Percentiles rank a stretch among this genome's conserved stretches.
Conservation (phyloP, 2,113 vertebrate species). For the Vicugna pacos region DNA sequence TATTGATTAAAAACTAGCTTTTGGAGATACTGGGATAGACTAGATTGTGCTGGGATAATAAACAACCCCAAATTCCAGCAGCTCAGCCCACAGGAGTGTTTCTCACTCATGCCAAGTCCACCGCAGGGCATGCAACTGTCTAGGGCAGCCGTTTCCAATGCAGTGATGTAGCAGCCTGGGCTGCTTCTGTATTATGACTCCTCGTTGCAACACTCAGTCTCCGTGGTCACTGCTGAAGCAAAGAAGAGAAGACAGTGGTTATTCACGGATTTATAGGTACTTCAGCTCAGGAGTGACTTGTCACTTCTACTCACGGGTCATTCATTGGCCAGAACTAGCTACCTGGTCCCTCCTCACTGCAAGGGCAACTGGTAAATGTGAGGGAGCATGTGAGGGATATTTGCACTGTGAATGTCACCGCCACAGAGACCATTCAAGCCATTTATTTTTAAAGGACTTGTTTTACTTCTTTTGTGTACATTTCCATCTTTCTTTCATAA, state of each 20-base stretch:
- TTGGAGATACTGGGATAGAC: neutral
- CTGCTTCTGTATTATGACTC: neutral
- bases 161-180: neutral
- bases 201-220: neutral
- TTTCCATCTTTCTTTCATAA: neutral
- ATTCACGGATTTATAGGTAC: neutral
- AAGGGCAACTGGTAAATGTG: neutral
- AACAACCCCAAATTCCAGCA: neutral
- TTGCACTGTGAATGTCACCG: neutral
- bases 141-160: neutral
- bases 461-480: neutral
- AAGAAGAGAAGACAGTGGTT: neutral
- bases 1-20: constrained; percentile 24
- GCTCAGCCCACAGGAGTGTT: neutral
- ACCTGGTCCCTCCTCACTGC: neutral
- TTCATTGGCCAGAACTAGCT: neutral
- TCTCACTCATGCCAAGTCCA: neutral
- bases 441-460: neutral
- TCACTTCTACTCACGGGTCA: neutral
- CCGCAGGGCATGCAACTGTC: neutral
- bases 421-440: neutral
- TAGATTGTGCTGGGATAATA: neutral
- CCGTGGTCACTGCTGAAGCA: neutral
- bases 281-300: neutral
- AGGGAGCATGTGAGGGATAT: neutral